Evolutionary conservation across 1,140 invertebrate species (phyloP).

Genomic region (Drosophila melanogaster): DNA sequence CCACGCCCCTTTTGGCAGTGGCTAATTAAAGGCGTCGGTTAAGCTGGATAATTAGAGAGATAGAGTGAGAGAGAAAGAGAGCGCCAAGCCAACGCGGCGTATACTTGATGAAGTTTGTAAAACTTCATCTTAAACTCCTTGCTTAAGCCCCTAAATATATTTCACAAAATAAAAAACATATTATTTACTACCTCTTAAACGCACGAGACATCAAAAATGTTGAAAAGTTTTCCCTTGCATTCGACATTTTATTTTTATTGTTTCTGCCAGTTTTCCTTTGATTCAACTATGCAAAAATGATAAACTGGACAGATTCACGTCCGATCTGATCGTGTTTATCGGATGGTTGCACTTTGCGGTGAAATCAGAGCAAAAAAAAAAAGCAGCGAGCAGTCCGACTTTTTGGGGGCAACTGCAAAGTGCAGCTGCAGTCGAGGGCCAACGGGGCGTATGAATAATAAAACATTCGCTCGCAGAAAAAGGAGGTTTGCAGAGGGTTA

Average conservation of each 20-base stretch:
- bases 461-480: conserved; percentile 12
- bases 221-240: neutral
- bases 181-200: too few species aligned
- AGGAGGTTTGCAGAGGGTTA: conserved; percentile 1
- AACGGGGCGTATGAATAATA: conserved; percentile 67
- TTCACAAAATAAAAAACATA: too few species aligned
- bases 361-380: neutral
- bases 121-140: too few species aligned
- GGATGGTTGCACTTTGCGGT: conserved; percentile 7
- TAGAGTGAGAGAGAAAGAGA: neutral
- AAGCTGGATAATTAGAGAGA: conserved; percentile 33
- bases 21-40: conserved; percentile 38
- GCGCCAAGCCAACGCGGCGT: conserved; percentile 9
- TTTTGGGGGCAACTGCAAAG: conserved; percentile 38
- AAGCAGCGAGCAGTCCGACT: conserved; percentile 19
- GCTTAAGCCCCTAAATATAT: too few species aligned
- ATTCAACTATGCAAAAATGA: neutral
- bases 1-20: conserved; percentile 16
- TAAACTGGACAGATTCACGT: conserved; percentile 7
- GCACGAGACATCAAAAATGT: too few species aligned
- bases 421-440: conserved; percentile 34
- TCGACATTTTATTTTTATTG: too few species aligned
- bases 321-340: conserved; percentile 9
- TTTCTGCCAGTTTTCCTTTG: neutral
- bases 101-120: conserved; percentile 6